Percentiles rank a stretch among this genome's conserved stretches.
These are phyloP conservation scores for Drosophila mimica DNA, from an alignment of 2,888 invertebrate species.

Conservation along the genomic window DNA sequence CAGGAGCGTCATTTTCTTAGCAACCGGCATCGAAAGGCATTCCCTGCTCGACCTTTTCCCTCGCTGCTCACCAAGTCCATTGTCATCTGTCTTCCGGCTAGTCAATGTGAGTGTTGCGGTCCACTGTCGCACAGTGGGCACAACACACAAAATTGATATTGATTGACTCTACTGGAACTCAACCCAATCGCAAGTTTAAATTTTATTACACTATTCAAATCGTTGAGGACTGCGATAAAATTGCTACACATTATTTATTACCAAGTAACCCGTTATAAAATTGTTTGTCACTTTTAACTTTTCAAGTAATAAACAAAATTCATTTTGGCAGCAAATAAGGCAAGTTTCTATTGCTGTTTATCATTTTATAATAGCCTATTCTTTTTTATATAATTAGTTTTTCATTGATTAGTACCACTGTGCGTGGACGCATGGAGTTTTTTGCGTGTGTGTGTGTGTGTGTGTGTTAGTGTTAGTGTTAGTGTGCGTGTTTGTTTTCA, in stretches of 20 bases:
- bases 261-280: neutral
- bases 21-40: slow-evolving; percentile 22
- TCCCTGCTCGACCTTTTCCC: neutral
- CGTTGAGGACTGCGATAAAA: neutral
- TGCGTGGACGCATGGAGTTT: neutral
- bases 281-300: neutral
- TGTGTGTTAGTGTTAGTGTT: slow-evolving; percentile 18
- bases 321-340: neutral
- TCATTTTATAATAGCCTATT: too few species aligned
- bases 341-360: neutral
- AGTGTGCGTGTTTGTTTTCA: slow-evolving; percentile 50
- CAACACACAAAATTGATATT: neutral
- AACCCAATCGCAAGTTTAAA: neutral
- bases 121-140: slow-evolving; percentile 29
- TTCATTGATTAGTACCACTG: slow-evolving; percentile 13
- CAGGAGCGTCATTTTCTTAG: slow-evolving; percentile 21
- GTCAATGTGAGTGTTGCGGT: slow-evolving; percentile 13
- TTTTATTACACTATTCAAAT: neutral
- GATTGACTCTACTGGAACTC: neutral
- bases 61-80: neutral
- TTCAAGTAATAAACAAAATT: neutral
- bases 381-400: neutral
- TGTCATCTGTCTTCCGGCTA: slow-evolving; percentile 30
- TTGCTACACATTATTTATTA: neutral
- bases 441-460: neutral